Percentiles rank a stretch among this genome's conserved stretches.
These are phyloP conservation scores for Holocentrus rufus DNA, from an alignment of 2,797 vertebrate species.

Conservation along the genomic window DNA sequence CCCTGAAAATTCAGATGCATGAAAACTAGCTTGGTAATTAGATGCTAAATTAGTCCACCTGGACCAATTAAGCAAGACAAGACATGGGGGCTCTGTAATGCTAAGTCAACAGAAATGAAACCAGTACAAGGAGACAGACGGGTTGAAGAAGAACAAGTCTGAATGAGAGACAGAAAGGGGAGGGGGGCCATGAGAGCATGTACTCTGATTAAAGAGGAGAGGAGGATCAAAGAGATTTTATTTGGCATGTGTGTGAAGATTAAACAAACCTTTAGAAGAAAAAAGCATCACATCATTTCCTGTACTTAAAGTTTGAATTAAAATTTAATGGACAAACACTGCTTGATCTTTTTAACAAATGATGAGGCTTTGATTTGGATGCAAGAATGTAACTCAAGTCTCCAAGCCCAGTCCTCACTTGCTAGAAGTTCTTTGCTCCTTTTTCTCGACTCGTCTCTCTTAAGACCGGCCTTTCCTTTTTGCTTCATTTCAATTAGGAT, in stretches of 20 bases:
- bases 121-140: conserved; percentile 77
- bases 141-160: conserved; percentile 69
- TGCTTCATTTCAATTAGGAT: conserved; percentile 13
- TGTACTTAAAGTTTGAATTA: conserved; percentile 81
- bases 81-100: conserved; percentile 77
- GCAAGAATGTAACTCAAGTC: conserved; percentile 71
- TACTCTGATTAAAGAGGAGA: conserved; percentile 80
- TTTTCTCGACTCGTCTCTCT: conserved; percentile 33
- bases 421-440: conserved; percentile 42
- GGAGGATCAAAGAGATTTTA: conserved; percentile 82
- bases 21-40: conserved; percentile 80
- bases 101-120: conserved; percentile 87
- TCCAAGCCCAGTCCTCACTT: conserved; percentile 39
- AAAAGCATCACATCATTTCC: conserved; percentile 80
- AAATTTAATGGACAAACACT: conserved; percentile 83
- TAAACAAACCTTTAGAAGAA: conserved; percentile 86
- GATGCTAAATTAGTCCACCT: conserved; percentile 86
- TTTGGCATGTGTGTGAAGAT: conserved; percentile 78
- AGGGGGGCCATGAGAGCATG: conserved; percentile 66
- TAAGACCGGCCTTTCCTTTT: conserved; percentile 26
- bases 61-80: conserved; percentile 87
- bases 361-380: conserved; percentile 81
- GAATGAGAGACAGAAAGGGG: conserved; percentile 71
- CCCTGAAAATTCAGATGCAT: conserved; percentile 80
- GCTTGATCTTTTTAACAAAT: conserved; percentile 85